These are phyloP conservation scores for Orbicella faveolata DNA, from an alignment of 64 coral and sea anemone species.

Conservation along the genomic window DNA sequence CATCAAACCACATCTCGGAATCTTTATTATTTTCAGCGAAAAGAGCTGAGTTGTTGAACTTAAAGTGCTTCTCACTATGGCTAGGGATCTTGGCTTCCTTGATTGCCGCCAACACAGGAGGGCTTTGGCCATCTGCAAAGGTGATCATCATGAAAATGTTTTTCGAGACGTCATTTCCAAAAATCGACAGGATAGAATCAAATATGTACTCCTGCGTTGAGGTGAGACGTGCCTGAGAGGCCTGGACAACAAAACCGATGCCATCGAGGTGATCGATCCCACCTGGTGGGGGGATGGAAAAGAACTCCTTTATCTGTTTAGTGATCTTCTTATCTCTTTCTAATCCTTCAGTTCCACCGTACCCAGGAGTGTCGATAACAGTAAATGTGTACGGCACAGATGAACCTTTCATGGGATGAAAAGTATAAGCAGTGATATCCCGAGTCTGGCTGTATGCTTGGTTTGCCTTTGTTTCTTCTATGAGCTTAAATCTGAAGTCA, in stretches of 20 bases:
- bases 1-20: not conserved
- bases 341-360: slow-evolving; percentile 28
- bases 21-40: slow-evolving; percentile 1
- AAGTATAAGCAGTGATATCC: slow-evolving; percentile 44
- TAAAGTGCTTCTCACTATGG: slow-evolving; percentile 5
- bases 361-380: slow-evolving; percentile 36
- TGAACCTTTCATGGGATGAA: slow-evolving; percentile 6
- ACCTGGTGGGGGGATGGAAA: slow-evolving; percentile 5
- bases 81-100: slow-evolving; percentile 7
- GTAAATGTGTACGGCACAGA: not conserved
- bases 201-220: slow-evolving; percentile 47
- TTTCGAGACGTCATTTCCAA: slow-evolving; percentile 38
- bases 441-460: slow-evolving; percentile 25
- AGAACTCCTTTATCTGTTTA: slow-evolving; percentile 24
- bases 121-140: slow-evolving; percentile 48
- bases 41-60: slow-evolving; percentile 60
- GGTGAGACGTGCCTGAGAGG: slow-evolving; percentile 25
- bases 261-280: slow-evolving; percentile 37
- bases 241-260: slow-evolving; percentile 37
- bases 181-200: slow-evolving; percentile 44
- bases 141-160: slow-evolving; percentile 61
- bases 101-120: slow-evolving; percentile 33
- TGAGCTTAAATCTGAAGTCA: slow-evolving; percentile 28
- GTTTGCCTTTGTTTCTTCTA: not conserved
- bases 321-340: slow-evolving; percentile 41